Percentiles rank a stretch among this genome's conserved stretches.
These are phyloP conservation scores for Pristionchus arcanus DNA, from an alignment of 2,888 invertebrate species.

Conservation along the genomic window DNA sequence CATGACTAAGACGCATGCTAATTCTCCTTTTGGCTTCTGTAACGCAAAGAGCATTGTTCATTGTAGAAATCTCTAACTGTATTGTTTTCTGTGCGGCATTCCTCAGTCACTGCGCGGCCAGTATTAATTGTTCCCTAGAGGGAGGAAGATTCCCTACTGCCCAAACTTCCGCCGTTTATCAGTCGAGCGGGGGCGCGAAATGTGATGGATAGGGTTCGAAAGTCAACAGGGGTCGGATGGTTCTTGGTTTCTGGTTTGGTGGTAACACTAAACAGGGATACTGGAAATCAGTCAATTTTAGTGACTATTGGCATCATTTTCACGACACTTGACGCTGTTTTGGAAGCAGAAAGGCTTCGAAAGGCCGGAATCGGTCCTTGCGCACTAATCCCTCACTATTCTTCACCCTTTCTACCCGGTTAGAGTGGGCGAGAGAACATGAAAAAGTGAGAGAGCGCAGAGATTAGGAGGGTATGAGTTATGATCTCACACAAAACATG, in stretches of 20 bases:
- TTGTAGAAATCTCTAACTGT: neutral
- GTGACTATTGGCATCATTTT: neutral
- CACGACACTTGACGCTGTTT: neutral
- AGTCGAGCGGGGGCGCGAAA: neutral
- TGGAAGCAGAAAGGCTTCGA: neutral
- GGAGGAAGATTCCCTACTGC: neutral
- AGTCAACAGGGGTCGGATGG: neutral
- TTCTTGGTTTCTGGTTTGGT: no score
- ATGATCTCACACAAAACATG: constrained; percentile 45
- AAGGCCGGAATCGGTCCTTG: neutral
- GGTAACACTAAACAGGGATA: neutral
- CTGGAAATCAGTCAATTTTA: neutral
- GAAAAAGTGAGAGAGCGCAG: neutral
- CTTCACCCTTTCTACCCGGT: neutral
- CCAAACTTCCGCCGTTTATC: constrained; percentile 16
- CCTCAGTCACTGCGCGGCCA: neutral
- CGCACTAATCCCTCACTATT: neutral
- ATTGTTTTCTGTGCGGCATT: neutral
- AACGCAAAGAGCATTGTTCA: no score
- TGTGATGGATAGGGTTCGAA: neutral
- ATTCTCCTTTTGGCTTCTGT: no score
- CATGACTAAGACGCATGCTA: no score
- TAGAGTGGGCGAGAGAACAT: neutral
- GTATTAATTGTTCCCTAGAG: constrained; percentile 14
- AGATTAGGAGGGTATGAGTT: constrained; percentile 17